A percentile compares a stretch with the other conserved stretches of the same genome.
phyloP scores from a whole-genome alignment of 2,888 invertebrate genomes.

The Drosophila nr. perissopoda region DNA sequence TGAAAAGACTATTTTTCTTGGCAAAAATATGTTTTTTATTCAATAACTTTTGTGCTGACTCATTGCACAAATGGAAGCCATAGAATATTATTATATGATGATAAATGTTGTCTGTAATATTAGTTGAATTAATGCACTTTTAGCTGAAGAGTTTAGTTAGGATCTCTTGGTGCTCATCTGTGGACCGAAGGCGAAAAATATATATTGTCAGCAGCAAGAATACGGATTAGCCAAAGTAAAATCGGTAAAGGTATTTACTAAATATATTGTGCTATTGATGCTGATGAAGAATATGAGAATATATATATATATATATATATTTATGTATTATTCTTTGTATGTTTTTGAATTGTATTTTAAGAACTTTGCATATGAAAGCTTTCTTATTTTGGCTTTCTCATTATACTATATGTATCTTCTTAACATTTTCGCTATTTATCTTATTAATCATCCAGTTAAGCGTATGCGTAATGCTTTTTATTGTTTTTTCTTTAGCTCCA shows the following conservation, averaged over 20 bases:
- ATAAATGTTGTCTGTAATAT: not conserved
- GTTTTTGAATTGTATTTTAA: not conserved
- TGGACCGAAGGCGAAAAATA: not conserved
- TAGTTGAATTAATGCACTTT: fast-evolving
- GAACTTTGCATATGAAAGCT: not conserved
- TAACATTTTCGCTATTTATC: conserved; percentile 9
- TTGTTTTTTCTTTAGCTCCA: not conserved
- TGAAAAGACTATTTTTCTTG: not conserved
- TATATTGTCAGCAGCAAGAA: not conserved
- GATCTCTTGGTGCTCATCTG: not conserved
- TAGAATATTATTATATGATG: not conserved
- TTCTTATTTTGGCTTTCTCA: not conserved
- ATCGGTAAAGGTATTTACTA: too few species aligned
- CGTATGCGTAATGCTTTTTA: conserved; percentile 41
- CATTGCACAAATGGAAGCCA: not conserved
- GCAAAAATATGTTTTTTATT: not conserved
- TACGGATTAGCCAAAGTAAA: not conserved
- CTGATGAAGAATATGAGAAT: not conserved
- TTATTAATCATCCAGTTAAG: conserved; percentile 28
- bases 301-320: not conserved
- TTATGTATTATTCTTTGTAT: not conserved
- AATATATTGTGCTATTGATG: not conserved
- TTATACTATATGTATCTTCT: not conserved
- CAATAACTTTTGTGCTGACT: not conserved
- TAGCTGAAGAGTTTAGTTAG: not conserved